Percentiles rank a stretch among this genome's conserved stretches.
Evolutionary conservation across 2,888 invertebrate genomes (phyloP).

Genomic region (Polylopha cassiicola): DNA sequence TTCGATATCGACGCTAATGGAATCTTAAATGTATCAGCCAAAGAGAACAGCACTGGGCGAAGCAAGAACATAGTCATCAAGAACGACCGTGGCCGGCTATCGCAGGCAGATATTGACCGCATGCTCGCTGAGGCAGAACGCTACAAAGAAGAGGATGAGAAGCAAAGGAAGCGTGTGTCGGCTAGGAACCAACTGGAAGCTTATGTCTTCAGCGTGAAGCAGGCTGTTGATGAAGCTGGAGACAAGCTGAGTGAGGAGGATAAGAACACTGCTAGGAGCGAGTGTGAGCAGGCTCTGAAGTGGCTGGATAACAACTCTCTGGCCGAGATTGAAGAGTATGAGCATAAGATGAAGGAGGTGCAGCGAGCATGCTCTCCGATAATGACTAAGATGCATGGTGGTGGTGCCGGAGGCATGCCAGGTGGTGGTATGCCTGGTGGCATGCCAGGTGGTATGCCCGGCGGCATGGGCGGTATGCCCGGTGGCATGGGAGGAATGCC

Average conservation of each 20-base stretch:
- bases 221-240: slow-evolving; percentile 73
- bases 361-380: slow-evolving; percentile 67
- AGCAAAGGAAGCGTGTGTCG: slow-evolving; percentile 76
- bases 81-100: slow-evolving; percentile 84
- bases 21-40: slow-evolving; percentile 86
- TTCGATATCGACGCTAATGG: slow-evolving; percentile 84
- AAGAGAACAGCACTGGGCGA: slow-evolving; percentile 76
- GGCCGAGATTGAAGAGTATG: slow-evolving; percentile 77
- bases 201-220: slow-evolving; percentile 79
- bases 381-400: slow-evolving; percentile 67
- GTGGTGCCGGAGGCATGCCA: slow-evolving; percentile 43
- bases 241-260: slow-evolving; percentile 76
- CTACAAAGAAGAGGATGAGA: slow-evolving; percentile 80
- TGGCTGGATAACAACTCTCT: slow-evolving; percentile 81
- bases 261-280: slow-evolving; percentile 52
- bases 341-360: slow-evolving; percentile 71
- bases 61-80: slow-evolving; percentile 83
- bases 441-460: slow-evolving; percentile 18
- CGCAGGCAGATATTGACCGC: slow-evolving; percentile 84
- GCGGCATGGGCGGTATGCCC: slow-evolving; percentile 9
- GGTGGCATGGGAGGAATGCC: slow-evolving; percentile 15
- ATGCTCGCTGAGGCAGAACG: slow-evolving; percentile 82
- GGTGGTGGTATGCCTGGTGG: slow-evolving; percentile 34
- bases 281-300: slow-evolving; percentile 72
- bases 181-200: slow-evolving; percentile 80